phyloP scores from a whole-genome alignment of 1,140 invertebrate species.

The Pararge aegeria region DNA sequence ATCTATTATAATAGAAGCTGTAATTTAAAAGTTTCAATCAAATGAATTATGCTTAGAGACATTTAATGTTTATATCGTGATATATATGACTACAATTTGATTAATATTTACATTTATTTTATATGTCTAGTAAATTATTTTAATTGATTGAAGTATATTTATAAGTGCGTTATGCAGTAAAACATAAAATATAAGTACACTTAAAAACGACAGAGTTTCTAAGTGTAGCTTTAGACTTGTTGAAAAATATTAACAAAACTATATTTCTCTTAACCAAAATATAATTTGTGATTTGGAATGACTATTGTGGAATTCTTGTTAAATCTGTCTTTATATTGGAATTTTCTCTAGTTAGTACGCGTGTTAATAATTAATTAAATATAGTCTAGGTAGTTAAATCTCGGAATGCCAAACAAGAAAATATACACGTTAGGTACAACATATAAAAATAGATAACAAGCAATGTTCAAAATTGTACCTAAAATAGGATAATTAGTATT shows the following conservation, averaged over 20 bases:
- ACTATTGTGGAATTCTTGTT: neutral
- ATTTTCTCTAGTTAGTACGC: neutral
- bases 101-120: constrained; percentile 1
- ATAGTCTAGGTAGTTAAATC: too few species aligned
- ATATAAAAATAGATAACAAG: neutral
- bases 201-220: too few species aligned
- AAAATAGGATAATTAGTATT: neutral
- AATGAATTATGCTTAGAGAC: neutral
- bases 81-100: neutral
- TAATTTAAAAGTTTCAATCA: neutral
- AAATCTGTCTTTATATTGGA: neutral
- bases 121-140: neutral
- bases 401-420: neutral
- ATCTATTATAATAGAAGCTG: neutral
- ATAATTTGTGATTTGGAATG: constrained; percentile 2
- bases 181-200: neutral
- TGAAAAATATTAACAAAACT: too few species aligned
- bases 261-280: neutral
- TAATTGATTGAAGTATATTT: neutral
- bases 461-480: neutral
- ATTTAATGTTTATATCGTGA: neutral
- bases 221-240: too few species aligned
- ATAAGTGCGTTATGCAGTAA: neutral
- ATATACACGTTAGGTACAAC: constrained; percentile 1
- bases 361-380: too few species aligned